Base-by-base conservation (phyloP, 2,797 vertebrate genomes). In the Platalea minor region DNA sequence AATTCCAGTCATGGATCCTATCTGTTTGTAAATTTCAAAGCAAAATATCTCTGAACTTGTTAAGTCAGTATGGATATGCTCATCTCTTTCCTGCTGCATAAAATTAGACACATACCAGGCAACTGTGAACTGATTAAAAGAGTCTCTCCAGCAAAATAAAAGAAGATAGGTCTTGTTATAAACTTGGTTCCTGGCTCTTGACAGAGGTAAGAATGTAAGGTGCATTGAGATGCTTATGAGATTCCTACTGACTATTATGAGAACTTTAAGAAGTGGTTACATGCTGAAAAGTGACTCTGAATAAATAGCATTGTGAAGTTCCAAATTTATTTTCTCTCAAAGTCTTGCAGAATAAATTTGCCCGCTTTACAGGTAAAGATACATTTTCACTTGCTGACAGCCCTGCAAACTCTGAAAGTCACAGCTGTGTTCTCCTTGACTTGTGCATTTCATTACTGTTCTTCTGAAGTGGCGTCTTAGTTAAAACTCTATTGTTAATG, bases 11-110 rank as follows among this genome's bases (percentile, higher is more conserved):
- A 90, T 85, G 89, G 79, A 81, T 89, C 85, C 85, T 80, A 93
- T 89, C 94, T 95, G 91, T 93, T 96, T 95, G 87, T 91, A 96
- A 89, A 93, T 97, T 93, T 90, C 69, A 84, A 91, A 93, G 94
- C 61, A 95, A 96, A 95, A 72, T 88, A 88, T 69, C 93, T 94
- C 65, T 78, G 78, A 93, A 85, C 92, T 95, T 84, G 86, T 39
- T 70, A 94, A 89, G 89, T 81, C 13, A 5, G 75, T 84, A 68
- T 39, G 82, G 91, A 69, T 91, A 83, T 41, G 61, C 78, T 96
- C 89, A 88, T 93, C 92, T 89, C 79, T 59, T 68, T 72, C 81
- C 63, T 78, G 65, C 92, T 81, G 93, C 85, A 92, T 84, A 93
- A 93, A 96, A 97, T 97, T 96, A 96, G 93, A 91, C 87, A 84